Percentiles rank a stretch among this genome's conserved stretches.
Evolutionary conservation across 1,140 invertebrate species (phyloP).

Genomic region (Uloborus diversus): DNA sequence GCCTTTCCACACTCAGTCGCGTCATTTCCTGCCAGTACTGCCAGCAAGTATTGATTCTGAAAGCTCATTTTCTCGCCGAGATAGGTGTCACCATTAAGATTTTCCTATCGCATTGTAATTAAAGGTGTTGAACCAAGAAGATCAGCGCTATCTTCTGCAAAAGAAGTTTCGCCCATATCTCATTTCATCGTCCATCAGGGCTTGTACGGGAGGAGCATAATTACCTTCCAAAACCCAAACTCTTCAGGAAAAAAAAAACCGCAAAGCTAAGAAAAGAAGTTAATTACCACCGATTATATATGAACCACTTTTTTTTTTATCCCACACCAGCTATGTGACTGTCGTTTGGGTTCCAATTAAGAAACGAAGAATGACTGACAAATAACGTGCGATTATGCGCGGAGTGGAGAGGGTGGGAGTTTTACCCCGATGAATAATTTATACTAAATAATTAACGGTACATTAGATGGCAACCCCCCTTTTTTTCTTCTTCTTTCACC

Average conservation of each 20-base stretch:
- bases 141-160: too few relatives aligned
- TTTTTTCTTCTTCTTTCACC: neutral
- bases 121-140: too few relatives aligned
- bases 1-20: too few relatives aligned
- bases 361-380: neutral
- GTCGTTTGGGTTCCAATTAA: neutral
- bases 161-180: neutral
- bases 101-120: too few relatives aligned
- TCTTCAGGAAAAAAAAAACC: neutral
- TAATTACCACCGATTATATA: neutral
- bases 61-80: too few relatives aligned
- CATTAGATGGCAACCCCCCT: neutral
- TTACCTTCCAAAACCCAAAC: neutral
- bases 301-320: neutral
- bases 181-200: neutral
- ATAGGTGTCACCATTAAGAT: too few relatives aligned
- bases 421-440: neutral
- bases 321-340: neutral
- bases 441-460: neutral
- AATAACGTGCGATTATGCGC: neutral
- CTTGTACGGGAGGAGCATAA: neutral
- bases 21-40: too few relatives aligned
- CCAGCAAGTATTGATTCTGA: too few relatives aligned
- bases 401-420: neutral
- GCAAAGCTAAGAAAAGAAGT: neutral